phyloP scores from a whole-genome alignment of 1,140 invertebrate genomes.

The Bombus affinis region DNA sequence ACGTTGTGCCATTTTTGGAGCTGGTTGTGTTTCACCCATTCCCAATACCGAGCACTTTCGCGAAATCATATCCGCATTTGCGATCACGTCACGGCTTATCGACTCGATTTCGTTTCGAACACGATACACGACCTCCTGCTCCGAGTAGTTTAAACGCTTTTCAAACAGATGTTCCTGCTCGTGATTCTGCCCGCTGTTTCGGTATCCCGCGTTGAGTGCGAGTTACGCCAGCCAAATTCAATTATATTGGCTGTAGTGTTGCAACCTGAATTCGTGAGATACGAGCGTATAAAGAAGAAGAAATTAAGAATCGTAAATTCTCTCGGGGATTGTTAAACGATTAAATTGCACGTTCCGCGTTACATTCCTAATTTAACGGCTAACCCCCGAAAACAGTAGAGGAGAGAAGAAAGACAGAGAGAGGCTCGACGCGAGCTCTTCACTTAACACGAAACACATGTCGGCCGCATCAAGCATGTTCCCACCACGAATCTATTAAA shows the following conservation, averaged over 20 bases:
- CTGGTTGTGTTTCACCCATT: background rate
- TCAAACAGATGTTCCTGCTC: background rate
- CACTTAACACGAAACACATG: conserved; percentile 29
- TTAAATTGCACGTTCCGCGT: too few relatives aligned
- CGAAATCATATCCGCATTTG: conserved; percentile 33
- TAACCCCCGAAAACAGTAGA: background rate
- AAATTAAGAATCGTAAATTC: background rate
- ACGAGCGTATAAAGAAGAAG: background rate
- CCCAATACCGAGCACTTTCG: conserved; percentile 19
- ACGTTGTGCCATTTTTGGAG: conserved; percentile 51
- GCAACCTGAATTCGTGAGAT: background rate
- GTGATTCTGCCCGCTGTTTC: background rate
- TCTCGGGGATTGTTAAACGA: too few relatives aligned
- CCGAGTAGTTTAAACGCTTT: background rate
- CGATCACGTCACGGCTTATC: conserved; percentile 30
- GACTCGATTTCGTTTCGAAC: conserved; percentile 3
- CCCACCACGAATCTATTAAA: conserved; percentile 34
- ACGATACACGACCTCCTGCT: background rate
- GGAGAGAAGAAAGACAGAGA: too few relatives aligned
- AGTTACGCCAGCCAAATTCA: background rate
- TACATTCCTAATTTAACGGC: background rate
- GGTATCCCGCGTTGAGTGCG: background rate
- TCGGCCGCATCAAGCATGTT: background rate
- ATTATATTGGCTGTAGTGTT: too few relatives aligned
- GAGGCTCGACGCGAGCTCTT: conserved; percentile 3